A percentile compares a stretch with the other conserved stretches of the same genome.
phyloP scores from a whole-genome alignment of 2,888 invertebrate genomes.

The Argyra leucocephala region DNA sequence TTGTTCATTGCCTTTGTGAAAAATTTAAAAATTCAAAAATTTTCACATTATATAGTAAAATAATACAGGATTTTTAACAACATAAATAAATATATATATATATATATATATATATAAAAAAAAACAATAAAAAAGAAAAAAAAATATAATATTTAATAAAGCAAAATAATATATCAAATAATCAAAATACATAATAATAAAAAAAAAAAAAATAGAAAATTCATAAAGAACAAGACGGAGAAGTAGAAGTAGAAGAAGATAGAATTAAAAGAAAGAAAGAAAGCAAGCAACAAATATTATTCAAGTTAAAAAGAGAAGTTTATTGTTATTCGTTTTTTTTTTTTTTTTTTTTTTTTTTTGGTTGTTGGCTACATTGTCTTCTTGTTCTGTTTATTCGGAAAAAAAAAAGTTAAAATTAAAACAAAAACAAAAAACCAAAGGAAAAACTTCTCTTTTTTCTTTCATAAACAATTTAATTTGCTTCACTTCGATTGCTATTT shows the following conservation, averaged over 20 bases:
- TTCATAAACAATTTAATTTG: neutral
- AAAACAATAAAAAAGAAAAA: neutral
- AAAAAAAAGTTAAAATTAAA: too few relatives aligned
- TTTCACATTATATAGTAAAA: neutral
- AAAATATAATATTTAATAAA: neutral
- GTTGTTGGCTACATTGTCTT: too few relatives aligned
- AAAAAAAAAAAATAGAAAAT: neutral
- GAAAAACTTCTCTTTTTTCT: neutral
- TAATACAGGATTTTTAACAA: neutral
- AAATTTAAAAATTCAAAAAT: neutral
- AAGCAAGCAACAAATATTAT: neutral
- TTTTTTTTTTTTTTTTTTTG: neutral
- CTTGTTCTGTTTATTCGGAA: too few relatives aligned
- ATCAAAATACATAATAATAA: neutral
- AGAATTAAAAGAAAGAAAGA: neutral
- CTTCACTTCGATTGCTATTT: slow-evolving; percentile 9
- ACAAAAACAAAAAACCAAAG: too few relatives aligned
- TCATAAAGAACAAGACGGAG: neutral
- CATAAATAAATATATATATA: neutral
- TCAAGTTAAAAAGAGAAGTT: neutral
- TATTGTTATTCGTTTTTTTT: neutral
- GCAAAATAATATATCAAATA: neutral
- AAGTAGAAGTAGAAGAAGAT: neutral
- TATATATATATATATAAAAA: neutral
- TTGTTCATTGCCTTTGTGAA: too few relatives aligned